Conservation (phyloP, 2,797 vertebrate genomes). For the Typhlichthys subterraneus region DNA sequence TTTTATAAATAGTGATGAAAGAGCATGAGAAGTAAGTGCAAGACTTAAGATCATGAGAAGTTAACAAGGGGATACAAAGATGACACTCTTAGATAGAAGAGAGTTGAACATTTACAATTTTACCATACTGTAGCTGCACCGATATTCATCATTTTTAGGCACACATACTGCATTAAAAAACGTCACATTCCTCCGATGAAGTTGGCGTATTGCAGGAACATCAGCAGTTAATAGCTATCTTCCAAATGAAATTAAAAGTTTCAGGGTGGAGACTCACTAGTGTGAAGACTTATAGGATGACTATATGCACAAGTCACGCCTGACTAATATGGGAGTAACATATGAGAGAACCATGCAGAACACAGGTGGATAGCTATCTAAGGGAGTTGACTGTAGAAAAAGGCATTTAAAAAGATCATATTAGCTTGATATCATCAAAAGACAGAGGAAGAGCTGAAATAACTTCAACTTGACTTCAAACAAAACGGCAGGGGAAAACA, state of each 20-base stretch:
- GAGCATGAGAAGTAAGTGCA: no score
- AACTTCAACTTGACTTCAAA: conserved; percentile 13
- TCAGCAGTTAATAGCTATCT: conserved; percentile 45
- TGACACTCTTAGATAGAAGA: no score
- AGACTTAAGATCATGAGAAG: no score
- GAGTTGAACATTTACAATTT: no score
- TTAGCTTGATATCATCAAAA: not conserved
- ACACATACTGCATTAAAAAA: no score
- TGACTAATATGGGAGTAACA: not conserved
- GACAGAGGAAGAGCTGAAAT: not conserved
- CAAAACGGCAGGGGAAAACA: not conserved
- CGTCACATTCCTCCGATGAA: no score
- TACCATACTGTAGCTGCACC: no score
- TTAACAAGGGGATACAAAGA: no score
- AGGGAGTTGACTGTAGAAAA: not conserved
- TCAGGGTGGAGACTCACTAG: conserved; percentile 34
- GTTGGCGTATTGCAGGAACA: not conserved
- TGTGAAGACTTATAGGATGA: not conserved
- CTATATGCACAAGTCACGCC: not conserved
- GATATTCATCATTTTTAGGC: no score
- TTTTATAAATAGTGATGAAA: no score
- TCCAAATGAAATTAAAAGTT: conserved; percentile 42
- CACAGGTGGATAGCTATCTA: conserved; percentile 3
- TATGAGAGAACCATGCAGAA: not conserved
- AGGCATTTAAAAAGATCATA: not conserved